Evolutionary conservation across 2,888 invertebrate genomes (phyloP), one percentile per base, ranked within the genome.

Genomic region (Dryadula phaetusa): DNA sequence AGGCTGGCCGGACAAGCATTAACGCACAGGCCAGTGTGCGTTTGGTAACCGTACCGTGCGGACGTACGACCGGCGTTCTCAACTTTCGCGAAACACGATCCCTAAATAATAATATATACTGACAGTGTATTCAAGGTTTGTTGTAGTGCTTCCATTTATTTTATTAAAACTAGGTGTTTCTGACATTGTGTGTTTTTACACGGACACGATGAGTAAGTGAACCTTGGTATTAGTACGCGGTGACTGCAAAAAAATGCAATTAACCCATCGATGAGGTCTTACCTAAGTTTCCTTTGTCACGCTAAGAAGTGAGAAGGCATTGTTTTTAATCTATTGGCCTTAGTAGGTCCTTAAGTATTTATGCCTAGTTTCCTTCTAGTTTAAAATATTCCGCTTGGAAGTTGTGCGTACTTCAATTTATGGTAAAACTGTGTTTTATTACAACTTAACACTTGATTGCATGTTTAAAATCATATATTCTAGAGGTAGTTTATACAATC

Each of bases 161-260:
- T 44, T 44, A 46, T 44, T 44, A 42, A 12, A 60, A 32, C 18
- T 60, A 46, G 32, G 32, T 32, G 44, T 14, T 60, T 16, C 14
- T 20, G n/a, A 18, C 22, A 4, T 14, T 60, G 58, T 60, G 37
- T 56, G 44, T 60, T 32, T 18, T 44, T 32, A 32, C 44, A 44
- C 28, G 44, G 42, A 56, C 56, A 40, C 10, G 87, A 88, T 90
- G 90, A 90, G 90, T 90, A 89, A 90, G 89, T 90, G 84, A 80
- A 82, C 91, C 90, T 91, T 90, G 91, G 87, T 85, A 86, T 86
- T 88, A 89, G 88, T 87, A 79, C 82, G 79, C 77, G 80, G 80
- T 85, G 87, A 84, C 86, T 80, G 87, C 80, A 91, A 91, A 92
- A n/a, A 91, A 91, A 82, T 82, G 86, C 84, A 92, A 90, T 92